These are phyloP conservation scores for Salticus scenicus DNA, from an alignment of 2,888 invertebrate species.

Conservation along the genomic window DNA sequence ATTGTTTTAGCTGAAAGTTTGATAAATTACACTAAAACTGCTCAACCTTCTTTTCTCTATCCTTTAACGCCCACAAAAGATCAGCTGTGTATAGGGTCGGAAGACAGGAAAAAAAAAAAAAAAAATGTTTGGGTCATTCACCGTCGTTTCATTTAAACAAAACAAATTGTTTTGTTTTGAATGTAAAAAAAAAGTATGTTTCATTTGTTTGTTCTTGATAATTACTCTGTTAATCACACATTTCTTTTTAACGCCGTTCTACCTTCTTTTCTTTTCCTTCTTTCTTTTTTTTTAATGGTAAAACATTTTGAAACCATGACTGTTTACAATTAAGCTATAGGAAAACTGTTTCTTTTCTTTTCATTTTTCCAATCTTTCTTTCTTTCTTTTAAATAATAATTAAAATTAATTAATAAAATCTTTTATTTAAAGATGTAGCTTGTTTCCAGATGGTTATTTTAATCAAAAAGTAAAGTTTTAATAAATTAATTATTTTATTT, in stretches of 20 bases:
- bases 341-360: no score
- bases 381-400: no score
- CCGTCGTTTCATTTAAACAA: not conserved
- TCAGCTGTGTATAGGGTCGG: not conserved
- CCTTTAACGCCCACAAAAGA: slow-evolving; percentile 12
- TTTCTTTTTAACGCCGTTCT: not conserved
- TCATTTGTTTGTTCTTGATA: not conserved
- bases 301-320: no score
- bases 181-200: not conserved
- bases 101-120: not conserved
- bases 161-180: not conserved
- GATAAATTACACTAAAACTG: not conserved
- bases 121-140: slow-evolving; percentile 2
- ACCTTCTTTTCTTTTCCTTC: not conserved
- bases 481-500: no score
- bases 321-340: no score
- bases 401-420: no score
- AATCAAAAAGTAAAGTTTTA: no score
- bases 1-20: not conserved
- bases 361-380: no score
- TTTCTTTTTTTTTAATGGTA: no score
- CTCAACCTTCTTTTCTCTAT: not conserved
- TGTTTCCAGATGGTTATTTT: no score
- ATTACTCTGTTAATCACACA: not conserved
- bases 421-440: no score